These are phyloP conservation scores for Nomia melanderi DNA, from an alignment of 1,140 invertebrate species.

Conservation along the genomic window DNA sequence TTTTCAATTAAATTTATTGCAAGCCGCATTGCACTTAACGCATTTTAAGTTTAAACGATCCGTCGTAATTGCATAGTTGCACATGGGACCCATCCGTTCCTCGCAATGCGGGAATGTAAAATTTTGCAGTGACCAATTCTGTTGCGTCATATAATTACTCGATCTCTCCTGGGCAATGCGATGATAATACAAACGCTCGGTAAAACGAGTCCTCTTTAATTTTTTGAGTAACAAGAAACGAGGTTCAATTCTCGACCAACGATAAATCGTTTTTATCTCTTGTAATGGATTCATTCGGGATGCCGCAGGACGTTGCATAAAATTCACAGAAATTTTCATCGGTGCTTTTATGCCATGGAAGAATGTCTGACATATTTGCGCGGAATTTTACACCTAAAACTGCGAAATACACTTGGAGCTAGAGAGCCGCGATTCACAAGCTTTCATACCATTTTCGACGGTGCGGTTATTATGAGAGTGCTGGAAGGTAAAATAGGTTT, in stretches of 20 bases:
- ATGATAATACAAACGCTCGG: background rate
- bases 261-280: background rate
- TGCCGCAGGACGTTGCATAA: too few species aligned
- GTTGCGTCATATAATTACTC: too few species aligned
- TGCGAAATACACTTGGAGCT: too few species aligned
- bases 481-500: background rate
- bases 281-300: constrained; percentile 4
- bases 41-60: too few species aligned
- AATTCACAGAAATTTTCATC: background rate
- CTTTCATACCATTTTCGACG: constrained; percentile 6
- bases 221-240: background rate
- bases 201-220: background rate
- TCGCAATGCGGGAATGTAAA: too few species aligned
- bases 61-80: too few species aligned
- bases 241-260: background rate
- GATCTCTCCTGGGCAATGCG: too few species aligned
- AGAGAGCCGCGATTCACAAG: background rate
- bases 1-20: too few species aligned
- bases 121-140: too few species aligned
- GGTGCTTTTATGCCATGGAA: background rate
- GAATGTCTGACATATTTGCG: background rate
- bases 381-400: background rate
- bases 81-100: too few species aligned
- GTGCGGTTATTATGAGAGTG: background rate
- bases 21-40: too few species aligned